Conservation (phyloP, 2,113 vertebrate genomes). For the Burhinus oedicnemus region DNA sequence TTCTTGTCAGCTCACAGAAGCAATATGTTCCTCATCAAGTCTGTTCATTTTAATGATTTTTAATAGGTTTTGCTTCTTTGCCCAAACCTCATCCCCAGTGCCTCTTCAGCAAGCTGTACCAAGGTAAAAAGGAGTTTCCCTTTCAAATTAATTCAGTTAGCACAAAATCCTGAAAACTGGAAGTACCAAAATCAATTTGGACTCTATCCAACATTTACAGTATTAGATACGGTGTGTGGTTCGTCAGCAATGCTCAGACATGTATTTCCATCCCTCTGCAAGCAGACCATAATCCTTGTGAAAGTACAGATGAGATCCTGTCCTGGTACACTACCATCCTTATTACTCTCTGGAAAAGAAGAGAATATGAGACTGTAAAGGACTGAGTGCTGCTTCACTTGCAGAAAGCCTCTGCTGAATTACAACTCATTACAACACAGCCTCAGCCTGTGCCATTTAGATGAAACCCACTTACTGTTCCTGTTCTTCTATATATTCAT, state of each 20-base stretch:
- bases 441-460: background rate
- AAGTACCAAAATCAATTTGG: background rate
- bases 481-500: background rate
- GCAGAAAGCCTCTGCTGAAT: background rate
- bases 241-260: background rate
- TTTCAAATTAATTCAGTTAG: slow-evolving; percentile 6
- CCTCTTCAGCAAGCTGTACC: background rate
- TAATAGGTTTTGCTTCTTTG: background rate
- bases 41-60: background rate
- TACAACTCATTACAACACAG: background rate
- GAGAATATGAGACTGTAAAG: background rate
- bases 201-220: background rate
- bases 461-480: background rate
- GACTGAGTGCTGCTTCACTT: background rate
- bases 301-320: background rate
- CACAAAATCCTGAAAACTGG: background rate
- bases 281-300: background rate
- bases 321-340: background rate
- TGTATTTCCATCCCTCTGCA: background rate
- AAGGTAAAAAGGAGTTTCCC: background rate
- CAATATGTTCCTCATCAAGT: background rate
- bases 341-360: background rate
- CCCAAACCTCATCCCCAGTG: background rate
- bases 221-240: background rate
- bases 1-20: background rate